Evolutionary conservation across 2,113 vertebrate genomes (phyloP).

Genomic region (Vulpes ferrilata): DNA sequence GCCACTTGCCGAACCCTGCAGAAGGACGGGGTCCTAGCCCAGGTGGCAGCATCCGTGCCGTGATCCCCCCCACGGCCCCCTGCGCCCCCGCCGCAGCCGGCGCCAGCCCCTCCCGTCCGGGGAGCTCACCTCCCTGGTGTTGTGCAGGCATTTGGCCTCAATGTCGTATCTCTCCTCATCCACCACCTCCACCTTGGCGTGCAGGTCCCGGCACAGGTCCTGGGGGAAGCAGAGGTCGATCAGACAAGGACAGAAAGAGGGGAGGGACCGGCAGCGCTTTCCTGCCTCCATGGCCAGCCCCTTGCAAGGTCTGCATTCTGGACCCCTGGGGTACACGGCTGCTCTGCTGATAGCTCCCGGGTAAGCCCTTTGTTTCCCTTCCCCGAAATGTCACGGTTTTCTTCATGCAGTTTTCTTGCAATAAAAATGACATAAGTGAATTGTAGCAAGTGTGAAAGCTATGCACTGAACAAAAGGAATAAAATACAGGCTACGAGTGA

Average conservation of each 20-base stretch:
- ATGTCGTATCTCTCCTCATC: constrained; percentile 97
- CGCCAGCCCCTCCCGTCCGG: not conserved
- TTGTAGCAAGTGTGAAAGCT: not conserved
- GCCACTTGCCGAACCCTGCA: not conserved
- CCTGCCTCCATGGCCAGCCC: not conserved
- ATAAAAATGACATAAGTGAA: not conserved
- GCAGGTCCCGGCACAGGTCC: constrained; percentile 95
- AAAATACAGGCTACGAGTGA: not conserved
- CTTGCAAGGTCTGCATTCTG: not conserved
- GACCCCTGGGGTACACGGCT: not conserved
- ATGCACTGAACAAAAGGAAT: not conserved
- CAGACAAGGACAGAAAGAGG: not conserved
- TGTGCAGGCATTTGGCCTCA: constrained; percentile 95
- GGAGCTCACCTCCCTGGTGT: constrained; percentile 92
- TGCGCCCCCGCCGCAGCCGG: fast-evolving
- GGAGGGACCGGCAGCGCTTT: not conserved
- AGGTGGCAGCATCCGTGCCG: fast-evolving
- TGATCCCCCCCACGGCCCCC: fast-evolving
- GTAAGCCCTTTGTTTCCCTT: not conserved
- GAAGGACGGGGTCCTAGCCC: not conserved
- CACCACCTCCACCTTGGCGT: constrained; percentile 92
- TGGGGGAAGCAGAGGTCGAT: constrained; percentile 58
- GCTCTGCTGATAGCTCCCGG: fast-evolving
- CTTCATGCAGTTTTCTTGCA: not conserved
- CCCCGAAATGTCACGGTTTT: not conserved